These are phyloP conservation scores for Plestiodon gilberti DNA, from an alignment of 2,113 vertebrate genomes.

Conservation along the genomic window DNA sequence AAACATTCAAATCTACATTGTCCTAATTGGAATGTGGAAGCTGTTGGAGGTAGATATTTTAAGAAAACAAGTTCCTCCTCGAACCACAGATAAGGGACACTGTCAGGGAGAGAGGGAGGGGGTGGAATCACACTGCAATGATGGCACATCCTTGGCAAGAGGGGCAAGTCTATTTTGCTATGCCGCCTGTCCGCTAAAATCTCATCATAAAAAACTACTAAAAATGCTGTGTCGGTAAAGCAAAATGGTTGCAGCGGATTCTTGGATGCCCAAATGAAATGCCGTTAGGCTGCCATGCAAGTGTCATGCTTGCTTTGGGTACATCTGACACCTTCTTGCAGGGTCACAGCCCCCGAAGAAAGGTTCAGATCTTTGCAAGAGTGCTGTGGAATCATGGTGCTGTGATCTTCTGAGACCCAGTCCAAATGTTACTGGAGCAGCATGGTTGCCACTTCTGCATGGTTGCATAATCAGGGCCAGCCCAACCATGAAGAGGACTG, in stretches of 20 bases:
- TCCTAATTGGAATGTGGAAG: neutral
- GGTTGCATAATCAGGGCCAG: too few relatives aligned
- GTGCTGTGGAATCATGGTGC: too few relatives aligned
- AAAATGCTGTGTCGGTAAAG: too few relatives aligned
- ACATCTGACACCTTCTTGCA: neutral
- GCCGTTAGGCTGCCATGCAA: neutral
- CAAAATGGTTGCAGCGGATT: neutral
- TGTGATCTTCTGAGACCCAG: too few relatives aligned
- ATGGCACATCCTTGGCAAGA: neutral
- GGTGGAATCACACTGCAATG: neutral
- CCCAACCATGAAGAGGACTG: too few relatives aligned
- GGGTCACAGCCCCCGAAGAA: neutral
- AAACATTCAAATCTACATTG: neutral
- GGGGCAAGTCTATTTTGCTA: too few relatives aligned
- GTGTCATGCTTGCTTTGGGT: neutral
- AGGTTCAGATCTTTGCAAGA: neutral
- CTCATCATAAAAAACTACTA: neutral
- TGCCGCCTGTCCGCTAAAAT: neutral
- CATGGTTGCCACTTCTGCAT: neutral
- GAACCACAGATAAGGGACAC: neutral
- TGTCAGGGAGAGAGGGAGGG: too few relatives aligned
- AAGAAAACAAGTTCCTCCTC: too few relatives aligned
- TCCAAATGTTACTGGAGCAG: neutral
- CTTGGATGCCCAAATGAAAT: neutral
- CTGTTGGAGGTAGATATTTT: neutral